Base-by-base conservation (phyloP, 2,113 vertebrate species). In the Rhinichthys klamathensis region DNA sequence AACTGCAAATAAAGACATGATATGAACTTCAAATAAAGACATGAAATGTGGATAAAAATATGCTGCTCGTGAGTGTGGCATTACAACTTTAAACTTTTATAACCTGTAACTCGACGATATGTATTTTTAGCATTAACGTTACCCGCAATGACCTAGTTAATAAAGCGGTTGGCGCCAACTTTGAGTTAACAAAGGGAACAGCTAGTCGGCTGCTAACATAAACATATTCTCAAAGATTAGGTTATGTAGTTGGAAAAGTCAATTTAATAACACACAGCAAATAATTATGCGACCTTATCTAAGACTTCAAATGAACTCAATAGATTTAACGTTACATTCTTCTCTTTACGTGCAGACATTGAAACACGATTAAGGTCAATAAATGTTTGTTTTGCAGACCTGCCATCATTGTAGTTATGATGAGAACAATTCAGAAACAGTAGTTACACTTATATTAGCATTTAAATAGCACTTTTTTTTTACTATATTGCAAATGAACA, bases 101-200 rank as follows among this genome's bases (percentile, higher is more conserved):
- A 73, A 46, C 23, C 38, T 0, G 10, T 44, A 6, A 72, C 9
- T 6, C 13, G 0, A 25, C 4, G 21, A 44, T 12, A 23, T 5
- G 23, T 13, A 27, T 27, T 35, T 21, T 6, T 69, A n/a, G 58
- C 65, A 11, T 23, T 56, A 56, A 30, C 30, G n/a, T 30, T 35
- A 35, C 5, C 51, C 15, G 51, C 51, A 4, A 51, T 54, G 80
- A 69, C 4, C 58, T 9, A 69, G 41, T 51, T n/a, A 54, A 23
- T 1, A 18, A 27, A n/a, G 80, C 30, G 23, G 2, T 82, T 82
- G 46, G 80, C 80, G 80, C 80, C 65, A 82, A 82, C 41, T 30
- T 65, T 6, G 21, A 82, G 80, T 56, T 56, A 72, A 82, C 80
- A 82, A 82, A 82, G 80, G n/a, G 18, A 35, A 51, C 18, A 4